These are phyloP conservation scores for Drosophila nasuta DNA, from an alignment of 1,140 invertebrate genomes.

Conservation along the genomic window DNA sequence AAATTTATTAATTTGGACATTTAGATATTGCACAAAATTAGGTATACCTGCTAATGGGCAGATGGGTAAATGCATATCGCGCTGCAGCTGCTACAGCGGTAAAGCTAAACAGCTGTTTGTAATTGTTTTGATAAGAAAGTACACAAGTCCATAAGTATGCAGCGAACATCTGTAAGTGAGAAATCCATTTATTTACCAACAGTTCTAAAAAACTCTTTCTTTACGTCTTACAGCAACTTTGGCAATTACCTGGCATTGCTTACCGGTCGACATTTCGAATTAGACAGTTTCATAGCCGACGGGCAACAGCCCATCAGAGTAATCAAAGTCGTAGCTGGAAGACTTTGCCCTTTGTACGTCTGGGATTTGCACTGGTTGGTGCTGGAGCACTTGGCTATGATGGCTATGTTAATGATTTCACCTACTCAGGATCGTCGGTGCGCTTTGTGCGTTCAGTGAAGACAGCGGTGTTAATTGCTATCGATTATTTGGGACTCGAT, in stretches of 20 bases:
- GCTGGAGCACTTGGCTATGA: slow-evolving; percentile 60
- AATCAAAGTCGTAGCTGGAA: neutral
- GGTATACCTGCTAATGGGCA: neutral
- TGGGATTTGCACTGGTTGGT: slow-evolving; percentile 42
- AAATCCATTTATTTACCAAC: neutral
- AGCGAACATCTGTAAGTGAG: neutral
- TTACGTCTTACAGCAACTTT: neutral
- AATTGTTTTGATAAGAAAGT: neutral
- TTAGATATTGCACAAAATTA: neutral
- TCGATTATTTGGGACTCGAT: slow-evolving; percentile 87
- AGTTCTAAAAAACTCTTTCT: too few relatives aligned
- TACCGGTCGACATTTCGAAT: neutral
- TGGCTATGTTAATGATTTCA: slow-evolving; percentile 75
- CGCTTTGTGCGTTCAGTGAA: slow-evolving; percentile 84
- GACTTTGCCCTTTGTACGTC: slow-evolving; percentile 32
- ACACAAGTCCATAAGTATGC: slow-evolving; percentile 14
- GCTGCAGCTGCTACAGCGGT: neutral
- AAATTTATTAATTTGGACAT: neutral
- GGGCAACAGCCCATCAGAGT: neutral
- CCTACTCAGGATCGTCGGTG: slow-evolving; percentile 64
- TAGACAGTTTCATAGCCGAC: slow-evolving; percentile 24
- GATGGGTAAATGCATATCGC: neutral
- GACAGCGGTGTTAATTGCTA: slow-evolving; percentile 86
- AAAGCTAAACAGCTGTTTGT: slow-evolving; percentile 32
- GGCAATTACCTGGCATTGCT: neutral